Percentiles rank a stretch among this genome's conserved stretches.
Conservation (phyloP, 2,797 vertebrate species). For the Hyperoplus immaculatus region DNA sequence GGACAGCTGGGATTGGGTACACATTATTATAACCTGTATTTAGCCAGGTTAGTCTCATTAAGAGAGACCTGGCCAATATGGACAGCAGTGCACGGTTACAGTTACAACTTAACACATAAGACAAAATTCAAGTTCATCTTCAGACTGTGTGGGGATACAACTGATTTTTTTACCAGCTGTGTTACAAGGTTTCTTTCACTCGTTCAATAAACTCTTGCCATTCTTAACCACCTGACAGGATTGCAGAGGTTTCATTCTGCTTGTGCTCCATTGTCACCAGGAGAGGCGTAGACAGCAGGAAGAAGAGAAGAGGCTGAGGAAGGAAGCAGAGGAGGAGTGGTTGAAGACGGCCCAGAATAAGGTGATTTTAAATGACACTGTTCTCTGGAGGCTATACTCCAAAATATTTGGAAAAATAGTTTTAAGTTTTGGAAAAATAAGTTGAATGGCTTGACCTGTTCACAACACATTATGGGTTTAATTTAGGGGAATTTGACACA, state of each 20-base stretch:
- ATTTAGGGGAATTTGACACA: too few species aligned
- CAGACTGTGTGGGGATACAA: background rate
- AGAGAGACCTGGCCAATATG: too few species aligned
- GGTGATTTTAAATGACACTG: constrained; percentile 5
- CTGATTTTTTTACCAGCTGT: constrained; percentile 1
- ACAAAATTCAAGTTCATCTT: too few species aligned
- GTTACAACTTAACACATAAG: too few species aligned
- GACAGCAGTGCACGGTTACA: too few species aligned
- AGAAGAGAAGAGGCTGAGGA: constrained; percentile 28
- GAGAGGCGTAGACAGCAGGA: constrained; percentile 23
- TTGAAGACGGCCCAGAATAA: constrained; percentile 35
- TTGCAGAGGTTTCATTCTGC: background rate
- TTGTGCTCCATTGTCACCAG: constrained; percentile 11
- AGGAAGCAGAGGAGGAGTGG: constrained; percentile 30
- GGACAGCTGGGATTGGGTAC: background rate
- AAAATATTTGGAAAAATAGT: background rate
- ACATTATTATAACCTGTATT: background rate
- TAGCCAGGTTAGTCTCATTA: too few species aligned
- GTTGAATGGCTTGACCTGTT: background rate
- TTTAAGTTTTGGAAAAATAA: background rate
- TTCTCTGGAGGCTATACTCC: background rate
- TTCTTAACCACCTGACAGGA: background rate
- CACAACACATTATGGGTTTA: too few species aligned
- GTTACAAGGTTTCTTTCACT: background rate
- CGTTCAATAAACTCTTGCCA: background rate